Evolutionary conservation across 2,888 invertebrate species (phyloP).

Genomic region (Hymenopus coronatus): DNA sequence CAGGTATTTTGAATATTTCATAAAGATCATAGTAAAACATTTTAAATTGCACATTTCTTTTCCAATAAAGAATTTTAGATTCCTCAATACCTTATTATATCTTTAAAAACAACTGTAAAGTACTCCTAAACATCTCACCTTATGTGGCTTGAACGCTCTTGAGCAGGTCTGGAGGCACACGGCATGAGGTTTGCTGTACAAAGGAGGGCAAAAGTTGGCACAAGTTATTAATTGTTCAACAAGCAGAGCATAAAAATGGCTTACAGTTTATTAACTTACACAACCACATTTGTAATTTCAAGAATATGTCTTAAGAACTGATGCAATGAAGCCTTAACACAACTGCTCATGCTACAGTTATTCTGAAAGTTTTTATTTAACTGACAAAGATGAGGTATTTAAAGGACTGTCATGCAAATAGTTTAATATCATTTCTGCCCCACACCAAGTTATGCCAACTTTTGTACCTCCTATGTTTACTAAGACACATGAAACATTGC

Average conservation of each 20-base stretch:
- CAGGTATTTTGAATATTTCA: too few relatives aligned
- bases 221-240: neutral
- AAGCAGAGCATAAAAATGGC: neutral
- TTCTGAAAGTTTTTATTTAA: too few relatives aligned
- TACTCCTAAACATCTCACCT: neutral
- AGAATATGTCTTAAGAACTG: too few relatives aligned
- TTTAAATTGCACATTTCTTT: too few relatives aligned
- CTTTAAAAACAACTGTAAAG: neutral
- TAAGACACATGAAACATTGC: neutral
- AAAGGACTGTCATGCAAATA: too few relatives aligned
- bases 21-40: too few relatives aligned
- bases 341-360: too few relatives aligned
- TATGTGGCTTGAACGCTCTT: neutral
- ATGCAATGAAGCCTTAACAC: too few relatives aligned
- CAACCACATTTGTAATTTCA: too few relatives aligned
- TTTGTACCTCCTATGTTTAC: neutral
- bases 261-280: neutral
- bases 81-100: too few relatives aligned
- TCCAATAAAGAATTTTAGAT: too few relatives aligned
- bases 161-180: neutral
- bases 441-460: neutral
- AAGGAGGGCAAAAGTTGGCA: constrained; percentile 6
- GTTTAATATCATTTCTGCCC: neutral
- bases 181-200: neutral
- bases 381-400: too few relatives aligned